A percentile compares a stretch with the other conserved stretches of the same genome.
phyloP scores from a whole-genome alignment of 2,113 vertebrate genomes.

The Ptychochromis oligacanthus region DNA sequence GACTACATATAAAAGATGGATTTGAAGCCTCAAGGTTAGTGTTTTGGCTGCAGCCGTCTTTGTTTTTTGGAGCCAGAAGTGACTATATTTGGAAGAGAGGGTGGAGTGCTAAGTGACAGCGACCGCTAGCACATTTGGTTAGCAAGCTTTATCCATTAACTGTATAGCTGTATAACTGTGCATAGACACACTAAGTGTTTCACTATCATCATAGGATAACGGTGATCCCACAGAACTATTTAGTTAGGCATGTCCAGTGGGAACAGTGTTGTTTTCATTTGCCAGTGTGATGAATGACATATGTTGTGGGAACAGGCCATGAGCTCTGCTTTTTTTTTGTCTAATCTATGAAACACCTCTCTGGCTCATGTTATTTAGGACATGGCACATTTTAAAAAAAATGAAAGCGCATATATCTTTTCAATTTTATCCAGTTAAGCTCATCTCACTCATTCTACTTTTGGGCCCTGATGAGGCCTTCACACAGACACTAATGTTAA shows the following conservation, averaged over 20 bases:
- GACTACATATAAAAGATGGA: neutral
- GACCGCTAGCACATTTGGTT: neutral
- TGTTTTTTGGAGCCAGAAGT: neutral
- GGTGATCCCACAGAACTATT: no score
- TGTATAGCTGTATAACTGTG: no score
- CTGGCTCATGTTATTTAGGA: neutral
- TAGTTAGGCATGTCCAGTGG: no score
- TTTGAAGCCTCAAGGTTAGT: neutral
- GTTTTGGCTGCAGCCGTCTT: neutral
- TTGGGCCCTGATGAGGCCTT: neutral
- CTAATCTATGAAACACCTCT: slow-evolving; percentile 21
- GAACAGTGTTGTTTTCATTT: neutral
- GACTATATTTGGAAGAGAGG: neutral
- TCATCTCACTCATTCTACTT: neutral
- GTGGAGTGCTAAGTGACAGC: neutral
- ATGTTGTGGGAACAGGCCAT: neutral
- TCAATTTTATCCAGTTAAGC: neutral
- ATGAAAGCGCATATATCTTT: neutral
- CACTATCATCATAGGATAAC: no score
- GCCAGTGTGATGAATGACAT: no score
- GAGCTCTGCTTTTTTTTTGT: neutral
- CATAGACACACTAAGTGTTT: no score
- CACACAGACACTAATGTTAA: neutral
- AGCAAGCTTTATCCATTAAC: no score
- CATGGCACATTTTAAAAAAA: neutral